Conservation (phyloP, 2,113 vertebrate genomes). For the Bubo bubo region DNA sequence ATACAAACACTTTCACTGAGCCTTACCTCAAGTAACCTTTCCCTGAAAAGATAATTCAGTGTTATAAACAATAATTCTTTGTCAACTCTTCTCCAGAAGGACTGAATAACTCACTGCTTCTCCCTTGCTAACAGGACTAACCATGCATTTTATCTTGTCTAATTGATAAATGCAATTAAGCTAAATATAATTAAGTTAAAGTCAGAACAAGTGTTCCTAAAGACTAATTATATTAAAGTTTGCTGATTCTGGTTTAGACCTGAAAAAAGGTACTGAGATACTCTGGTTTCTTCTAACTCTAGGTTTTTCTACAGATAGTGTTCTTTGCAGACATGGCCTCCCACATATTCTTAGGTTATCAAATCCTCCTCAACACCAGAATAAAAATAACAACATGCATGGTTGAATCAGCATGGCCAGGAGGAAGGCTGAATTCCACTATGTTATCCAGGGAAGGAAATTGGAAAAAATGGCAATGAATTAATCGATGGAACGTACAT, state of each 20-base stretch:
- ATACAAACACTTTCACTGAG: not conserved
- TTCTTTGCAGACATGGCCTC: not conserved
- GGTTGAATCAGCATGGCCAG: not conserved
- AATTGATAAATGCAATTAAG: not conserved
- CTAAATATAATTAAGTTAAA: slow-evolving; percentile 9
- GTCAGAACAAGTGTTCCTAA: not conserved
- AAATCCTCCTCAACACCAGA: not conserved
- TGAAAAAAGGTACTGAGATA: not conserved
- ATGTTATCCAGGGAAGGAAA: not conserved
- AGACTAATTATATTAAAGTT: not conserved
- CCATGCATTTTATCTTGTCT: not conserved
- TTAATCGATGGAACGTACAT: not conserved
- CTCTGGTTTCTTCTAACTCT: not conserved
- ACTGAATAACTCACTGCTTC: not conserved
- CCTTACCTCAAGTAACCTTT: not conserved
- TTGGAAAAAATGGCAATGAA: not conserved
- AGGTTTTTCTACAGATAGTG: not conserved
- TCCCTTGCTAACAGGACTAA: not conserved
- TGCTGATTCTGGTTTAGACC: not conserved
- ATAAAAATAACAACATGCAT: not conserved
- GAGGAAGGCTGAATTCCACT: not conserved
- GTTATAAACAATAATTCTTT: not conserved
- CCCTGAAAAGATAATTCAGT: not conserved
- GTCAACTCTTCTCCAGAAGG: not conserved
- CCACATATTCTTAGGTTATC: not conserved